Conservation (phyloP, 2,797 vertebrate species). For the Acipenser ruthenus region DNA sequence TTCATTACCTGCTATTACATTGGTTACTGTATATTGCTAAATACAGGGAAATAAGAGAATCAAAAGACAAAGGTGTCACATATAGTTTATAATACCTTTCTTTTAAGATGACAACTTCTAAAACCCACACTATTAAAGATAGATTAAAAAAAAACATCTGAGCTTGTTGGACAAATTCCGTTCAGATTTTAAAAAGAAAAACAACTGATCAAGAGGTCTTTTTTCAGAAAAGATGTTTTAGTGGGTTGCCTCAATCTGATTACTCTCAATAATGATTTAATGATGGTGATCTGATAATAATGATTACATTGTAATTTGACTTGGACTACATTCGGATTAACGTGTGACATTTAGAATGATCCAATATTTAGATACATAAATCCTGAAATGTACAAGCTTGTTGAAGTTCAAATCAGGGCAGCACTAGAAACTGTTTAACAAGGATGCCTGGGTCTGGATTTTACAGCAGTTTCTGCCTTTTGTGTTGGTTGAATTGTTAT, state of each 20-base stretch:
- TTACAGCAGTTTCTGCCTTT: no score
- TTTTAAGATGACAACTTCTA: no score
- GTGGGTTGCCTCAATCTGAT: constrained; percentile 13
- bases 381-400: constrained; percentile 2
- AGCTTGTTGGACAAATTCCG: constrained; percentile 2
- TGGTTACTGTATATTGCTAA: no score
- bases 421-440: no score
- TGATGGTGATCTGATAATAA: constrained; percentile 1
- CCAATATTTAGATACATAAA: constrained; percentile 5
- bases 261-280: not conserved
- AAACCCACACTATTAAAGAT: no score
- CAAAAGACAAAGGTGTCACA: no score
- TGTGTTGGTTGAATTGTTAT: no score
- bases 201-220: not conserved
- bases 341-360: constrained; percentile 4
- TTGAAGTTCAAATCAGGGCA: not conserved
- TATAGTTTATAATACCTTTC: no score
- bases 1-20: no score
- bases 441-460: no score
- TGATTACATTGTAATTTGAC: constrained; percentile 10
- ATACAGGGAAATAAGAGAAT: no score
- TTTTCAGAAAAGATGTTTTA: constrained; percentile 11
- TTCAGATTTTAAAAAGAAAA: constrained; percentile 3
- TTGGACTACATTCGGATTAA: not conserved
- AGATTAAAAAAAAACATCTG: not conserved